A percentile compares a stretch with the other conserved stretches of the same genome.
Evolutionary conservation across 2,797 vertebrate genomes (phyloP).

Genomic region (Mastacembelus armatus): DNA sequence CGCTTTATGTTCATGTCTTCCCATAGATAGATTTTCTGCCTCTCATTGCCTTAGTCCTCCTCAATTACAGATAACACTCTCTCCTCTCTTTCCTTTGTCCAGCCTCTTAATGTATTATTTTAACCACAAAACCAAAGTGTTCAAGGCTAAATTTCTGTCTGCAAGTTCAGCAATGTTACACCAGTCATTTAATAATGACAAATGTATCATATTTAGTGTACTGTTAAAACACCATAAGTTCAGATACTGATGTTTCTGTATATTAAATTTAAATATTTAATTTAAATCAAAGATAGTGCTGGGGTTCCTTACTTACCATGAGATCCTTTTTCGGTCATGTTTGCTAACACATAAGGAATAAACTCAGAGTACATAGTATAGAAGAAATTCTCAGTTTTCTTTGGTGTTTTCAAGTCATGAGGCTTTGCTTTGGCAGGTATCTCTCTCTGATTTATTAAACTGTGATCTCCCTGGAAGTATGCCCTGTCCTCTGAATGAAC

Average conservation of each 20-base stretch:
- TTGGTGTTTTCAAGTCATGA: conserved; percentile 56
- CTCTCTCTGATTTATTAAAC: conserved; percentile 72
- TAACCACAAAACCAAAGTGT: no score
- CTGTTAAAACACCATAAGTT: no score
- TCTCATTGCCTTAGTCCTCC: conserved; percentile 19
- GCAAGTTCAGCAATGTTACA: no score
- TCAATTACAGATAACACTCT: not conserved
- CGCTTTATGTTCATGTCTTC: conserved; percentile 78
- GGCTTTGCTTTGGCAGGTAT: conserved; percentile 57
- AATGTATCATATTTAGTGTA: no score
- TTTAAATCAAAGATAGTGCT: no score
- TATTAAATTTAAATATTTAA: no score
- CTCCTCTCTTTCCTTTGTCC: conserved; percentile 14
- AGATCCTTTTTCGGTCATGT: conserved; percentile 30
- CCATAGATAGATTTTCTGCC: conserved; percentile 37
- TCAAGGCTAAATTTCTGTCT: no score
- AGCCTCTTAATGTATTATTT: no score
- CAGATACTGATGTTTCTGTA: no score
- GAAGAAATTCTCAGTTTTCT: conserved; percentile 29
- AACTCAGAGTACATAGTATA: not conserved
- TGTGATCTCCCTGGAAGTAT: conserved; percentile 71
- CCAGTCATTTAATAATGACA: no score
- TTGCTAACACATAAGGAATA: conserved; percentile 24
- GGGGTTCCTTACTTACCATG: conserved; percentile 1
- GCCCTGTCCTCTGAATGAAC: conserved; percentile 76